Conservation (phyloP, 2,113 vertebrate species). For the Choloepus hoffmanni region DNA sequence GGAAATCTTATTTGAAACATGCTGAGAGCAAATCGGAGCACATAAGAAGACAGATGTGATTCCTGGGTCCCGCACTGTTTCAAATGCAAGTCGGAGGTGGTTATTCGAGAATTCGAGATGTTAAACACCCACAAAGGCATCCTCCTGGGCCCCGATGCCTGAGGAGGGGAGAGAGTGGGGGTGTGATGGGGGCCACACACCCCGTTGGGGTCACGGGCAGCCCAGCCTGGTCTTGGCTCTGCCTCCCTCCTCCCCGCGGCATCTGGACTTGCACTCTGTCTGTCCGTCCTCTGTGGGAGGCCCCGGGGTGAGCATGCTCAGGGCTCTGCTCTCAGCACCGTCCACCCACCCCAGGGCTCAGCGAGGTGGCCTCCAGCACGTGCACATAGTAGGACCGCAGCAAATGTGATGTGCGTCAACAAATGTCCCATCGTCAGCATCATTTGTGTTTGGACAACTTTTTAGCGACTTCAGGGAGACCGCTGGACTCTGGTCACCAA, state of each 20-base stretch:
- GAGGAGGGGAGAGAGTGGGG: not conserved
- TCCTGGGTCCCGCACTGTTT: not conserved
- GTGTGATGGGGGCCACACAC: too few relatives aligned
- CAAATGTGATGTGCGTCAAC: rapidly evolving
- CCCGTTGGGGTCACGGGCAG: not conserved
- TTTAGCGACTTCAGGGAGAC: not conserved
- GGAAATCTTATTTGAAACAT: too few relatives aligned
- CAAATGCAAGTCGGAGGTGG: not conserved
- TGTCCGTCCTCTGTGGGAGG: not conserved
- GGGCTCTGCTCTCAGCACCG: not conserved
- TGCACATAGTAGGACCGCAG: rapidly evolving
- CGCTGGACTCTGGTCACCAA: not conserved
- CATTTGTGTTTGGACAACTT: not conserved
- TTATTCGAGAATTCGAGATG: not conserved
- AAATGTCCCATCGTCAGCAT: too few relatives aligned
- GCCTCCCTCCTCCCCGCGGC: not conserved
- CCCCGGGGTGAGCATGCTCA: not conserved
- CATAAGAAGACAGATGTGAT: too few relatives aligned
- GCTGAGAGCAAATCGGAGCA: too few relatives aligned
- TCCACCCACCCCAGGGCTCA: not conserved
- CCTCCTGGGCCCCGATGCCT: too few relatives aligned
- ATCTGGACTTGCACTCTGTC: not conserved
- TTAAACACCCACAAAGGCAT: not conserved
- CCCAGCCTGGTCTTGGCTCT: not conserved
- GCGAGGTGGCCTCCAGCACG: not conserved